Conservation (phyloP, 2,888 invertebrate genomes). For the Tetragonisca angustula region DNA sequence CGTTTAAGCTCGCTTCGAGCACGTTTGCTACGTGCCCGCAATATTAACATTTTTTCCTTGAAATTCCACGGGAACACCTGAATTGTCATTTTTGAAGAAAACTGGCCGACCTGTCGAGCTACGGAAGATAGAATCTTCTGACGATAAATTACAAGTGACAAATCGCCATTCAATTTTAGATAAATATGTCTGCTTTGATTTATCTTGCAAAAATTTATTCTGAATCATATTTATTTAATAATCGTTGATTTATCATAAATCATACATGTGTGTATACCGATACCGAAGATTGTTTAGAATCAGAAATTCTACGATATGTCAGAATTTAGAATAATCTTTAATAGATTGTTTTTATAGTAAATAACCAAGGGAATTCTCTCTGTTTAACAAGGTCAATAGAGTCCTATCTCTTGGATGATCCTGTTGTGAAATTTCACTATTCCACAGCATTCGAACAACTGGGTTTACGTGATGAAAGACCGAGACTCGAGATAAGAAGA, state of each 20-base stretch:
- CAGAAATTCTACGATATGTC: not conserved
- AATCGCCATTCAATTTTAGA: not conserved
- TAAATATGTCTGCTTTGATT: not conserved
- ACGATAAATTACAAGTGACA: not conserved
- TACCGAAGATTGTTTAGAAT: not conserved
- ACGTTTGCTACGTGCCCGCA: slow-evolving; percentile 47
- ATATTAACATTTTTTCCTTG: slow-evolving; percentile 45
- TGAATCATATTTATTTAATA: not conserved
- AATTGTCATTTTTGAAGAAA: slow-evolving; percentile 47
- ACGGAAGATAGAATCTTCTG: slow-evolving; percentile 6
- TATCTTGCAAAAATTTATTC: not conserved
- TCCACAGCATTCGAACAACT: not conserved
- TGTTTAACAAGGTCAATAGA: not conserved
- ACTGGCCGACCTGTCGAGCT: slow-evolving; percentile 23
- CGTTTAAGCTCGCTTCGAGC: slow-evolving; percentile 40
- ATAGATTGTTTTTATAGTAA: not conserved
- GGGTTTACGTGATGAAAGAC: not conserved
- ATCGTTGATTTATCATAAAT: not conserved
- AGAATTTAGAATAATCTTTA: not conserved
- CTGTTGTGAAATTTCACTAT: not conserved
- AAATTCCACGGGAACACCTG: slow-evolving; percentile 34
- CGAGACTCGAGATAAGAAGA: too few relatives aligned
- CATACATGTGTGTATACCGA: not conserved
- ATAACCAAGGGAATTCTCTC: not conserved
- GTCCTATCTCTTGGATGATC: not conserved